Evolutionary conservation across 2,888 invertebrate genomes (phyloP).

Genomic region (Lydus trimaculatus): DNA sequence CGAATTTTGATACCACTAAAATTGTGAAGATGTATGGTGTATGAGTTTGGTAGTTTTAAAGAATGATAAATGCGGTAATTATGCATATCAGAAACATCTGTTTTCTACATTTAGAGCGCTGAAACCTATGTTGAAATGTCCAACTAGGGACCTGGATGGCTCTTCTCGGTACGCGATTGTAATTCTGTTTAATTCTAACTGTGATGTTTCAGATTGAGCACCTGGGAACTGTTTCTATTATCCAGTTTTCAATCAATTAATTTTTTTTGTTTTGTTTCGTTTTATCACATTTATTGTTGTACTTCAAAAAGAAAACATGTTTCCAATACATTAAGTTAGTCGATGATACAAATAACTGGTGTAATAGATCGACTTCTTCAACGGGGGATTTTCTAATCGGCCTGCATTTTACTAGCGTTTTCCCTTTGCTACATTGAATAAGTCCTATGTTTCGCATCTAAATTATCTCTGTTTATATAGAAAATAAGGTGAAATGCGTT

Average conservation of each 20-base stretch:
- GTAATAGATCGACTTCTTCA: slow-evolving; percentile 18
- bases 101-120: slow-evolving; percentile 34
- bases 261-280: slow-evolving; percentile 3
- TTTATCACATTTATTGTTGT: neutral
- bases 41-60: slow-evolving; percentile 30
- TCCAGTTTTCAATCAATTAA: slow-evolving; percentile 26
- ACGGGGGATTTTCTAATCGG: slow-evolving; percentile 21
- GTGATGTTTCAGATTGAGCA: slow-evolving; percentile 22
- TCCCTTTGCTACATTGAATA: neutral
- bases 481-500: neutral
- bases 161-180: slow-evolving; percentile 26
- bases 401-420: neutral
- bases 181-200: slow-evolving; percentile 29
- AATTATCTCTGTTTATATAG: neutral
- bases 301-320: neutral
- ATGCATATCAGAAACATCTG: slow-evolving; percentile 40
- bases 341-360: neutral
- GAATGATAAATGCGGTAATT: slow-evolving; percentile 39
- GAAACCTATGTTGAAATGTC: slow-evolving; percentile 32
- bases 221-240: slow-evolving; percentile 20
- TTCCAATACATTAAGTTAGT: neutral
- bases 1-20: slow-evolving; percentile 10
- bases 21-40: slow-evolving; percentile 18
- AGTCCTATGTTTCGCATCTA: neutral
- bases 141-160: slow-evolving; percentile 27